phyloP scores from a whole-genome alignment of 2,113 vertebrate species.

The Silurus meridionalis region DNA sequence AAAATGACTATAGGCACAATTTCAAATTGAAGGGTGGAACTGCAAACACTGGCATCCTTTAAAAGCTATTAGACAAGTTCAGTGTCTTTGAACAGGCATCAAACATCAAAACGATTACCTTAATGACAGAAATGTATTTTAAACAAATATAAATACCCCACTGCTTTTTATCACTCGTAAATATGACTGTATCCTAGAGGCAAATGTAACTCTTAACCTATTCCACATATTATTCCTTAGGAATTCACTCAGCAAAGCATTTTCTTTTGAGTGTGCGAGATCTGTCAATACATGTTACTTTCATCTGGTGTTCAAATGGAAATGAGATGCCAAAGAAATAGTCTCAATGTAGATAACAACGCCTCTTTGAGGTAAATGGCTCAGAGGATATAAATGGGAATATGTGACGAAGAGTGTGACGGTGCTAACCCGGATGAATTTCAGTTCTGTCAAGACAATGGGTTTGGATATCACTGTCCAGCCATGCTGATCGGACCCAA shows the following conservation, averaged over 20 bases:
- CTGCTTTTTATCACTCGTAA: not conserved
- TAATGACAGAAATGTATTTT: constrained; percentile 6
- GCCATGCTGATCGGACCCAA: constrained; percentile 2
- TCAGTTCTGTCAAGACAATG: not conserved
- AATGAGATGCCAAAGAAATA: not conserved
- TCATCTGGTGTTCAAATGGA: constrained; percentile 2
- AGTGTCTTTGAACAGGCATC: constrained; percentile 15
- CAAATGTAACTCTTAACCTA: not conserved
- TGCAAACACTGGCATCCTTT: not conserved
- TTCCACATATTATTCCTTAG: not conserved
- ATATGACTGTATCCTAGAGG: not conserved
- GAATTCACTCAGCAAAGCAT: not conserved
- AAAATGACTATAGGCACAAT: not conserved
- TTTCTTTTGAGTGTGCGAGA: not conserved
- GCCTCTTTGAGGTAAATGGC: not conserved
- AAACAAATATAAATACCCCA: not conserved
- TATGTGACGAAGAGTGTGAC: not conserved
- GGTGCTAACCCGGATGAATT: not conserved
- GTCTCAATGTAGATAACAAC: not conserved
- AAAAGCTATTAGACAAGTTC: constrained; percentile 4
- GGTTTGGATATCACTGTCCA: constrained; percentile 14
- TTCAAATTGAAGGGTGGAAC: not conserved
- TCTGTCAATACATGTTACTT: not conserved
- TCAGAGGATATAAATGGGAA: not conserved
- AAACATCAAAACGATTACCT: not conserved